Conservation (phyloP, 2,888 invertebrate species). For the Hirtodrosophila trivittata region DNA sequence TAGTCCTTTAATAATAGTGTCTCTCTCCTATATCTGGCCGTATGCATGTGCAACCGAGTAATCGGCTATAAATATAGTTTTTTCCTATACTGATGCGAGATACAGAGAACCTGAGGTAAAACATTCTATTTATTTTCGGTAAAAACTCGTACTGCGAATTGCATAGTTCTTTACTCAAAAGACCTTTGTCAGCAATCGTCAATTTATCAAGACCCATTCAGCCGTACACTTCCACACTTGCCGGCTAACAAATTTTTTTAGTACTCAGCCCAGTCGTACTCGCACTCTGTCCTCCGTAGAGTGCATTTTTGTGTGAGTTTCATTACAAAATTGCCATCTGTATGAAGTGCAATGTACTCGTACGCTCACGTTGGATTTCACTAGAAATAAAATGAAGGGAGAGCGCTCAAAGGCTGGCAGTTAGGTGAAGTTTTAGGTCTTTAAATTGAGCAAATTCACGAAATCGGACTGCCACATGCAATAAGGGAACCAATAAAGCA, state of each 20-base stretch:
- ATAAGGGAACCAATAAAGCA: neutral
- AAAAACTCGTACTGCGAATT: constrained; percentile 18
- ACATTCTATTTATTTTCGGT: too few species aligned
- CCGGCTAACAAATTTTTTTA: constrained; percentile 15
- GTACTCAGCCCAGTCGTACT: constrained; percentile 1
- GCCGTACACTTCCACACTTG: constrained; percentile 3
- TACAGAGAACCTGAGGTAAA: neutral
- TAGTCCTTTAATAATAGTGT: too few species aligned
- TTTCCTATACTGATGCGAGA: neutral
- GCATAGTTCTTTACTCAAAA: constrained; percentile 36
- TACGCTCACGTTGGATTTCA: neutral
- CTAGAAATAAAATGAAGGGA: neutral
- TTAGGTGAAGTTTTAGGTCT: neutral
- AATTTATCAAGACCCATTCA: constrained; percentile 33
- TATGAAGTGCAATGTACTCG: constrained; percentile 22
- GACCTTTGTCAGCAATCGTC: constrained; percentile 16
- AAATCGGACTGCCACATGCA: too few species aligned
- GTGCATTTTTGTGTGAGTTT: constrained; percentile 37
- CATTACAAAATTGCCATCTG: constrained; percentile 49
- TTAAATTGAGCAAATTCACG: constrained; percentile 1
- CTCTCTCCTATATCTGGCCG: too few species aligned
- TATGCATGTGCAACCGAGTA: too few species aligned
- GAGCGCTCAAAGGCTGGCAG: neutral
- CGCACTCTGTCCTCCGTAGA: neutral
- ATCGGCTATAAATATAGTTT: too few species aligned